phyloP scores from a whole-genome alignment of 2,888 invertebrate genomes.

The Spicauda simplicius region DNA sequence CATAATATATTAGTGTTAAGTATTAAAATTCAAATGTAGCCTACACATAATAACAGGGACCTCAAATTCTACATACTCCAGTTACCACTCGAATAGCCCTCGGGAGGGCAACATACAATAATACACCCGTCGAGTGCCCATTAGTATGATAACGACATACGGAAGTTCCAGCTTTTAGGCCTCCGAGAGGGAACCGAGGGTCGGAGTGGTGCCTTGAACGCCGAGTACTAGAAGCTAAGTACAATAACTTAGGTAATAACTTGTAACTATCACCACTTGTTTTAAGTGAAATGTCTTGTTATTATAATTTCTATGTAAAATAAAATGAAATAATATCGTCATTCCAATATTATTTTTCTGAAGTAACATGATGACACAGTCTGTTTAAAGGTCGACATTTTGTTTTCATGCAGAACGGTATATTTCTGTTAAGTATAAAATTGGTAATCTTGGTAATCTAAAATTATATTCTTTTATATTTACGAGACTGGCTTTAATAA shows the following conservation, averaged over 20 bases:
- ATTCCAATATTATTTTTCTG: too few relatives aligned
- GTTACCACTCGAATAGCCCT: background rate
- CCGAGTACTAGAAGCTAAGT: background rate
- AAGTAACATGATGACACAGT: too few relatives aligned
- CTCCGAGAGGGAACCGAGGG: background rate
- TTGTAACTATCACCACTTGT: too few relatives aligned
- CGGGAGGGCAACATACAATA: slow-evolving; percentile 5
- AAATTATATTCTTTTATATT: too few relatives aligned
- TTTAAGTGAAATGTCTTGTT: too few relatives aligned
- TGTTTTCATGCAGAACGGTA: too few relatives aligned
- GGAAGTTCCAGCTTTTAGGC: slow-evolving; percentile 1
- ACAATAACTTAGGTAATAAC: background rate
- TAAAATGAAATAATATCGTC: too few relatives aligned
- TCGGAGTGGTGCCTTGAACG: background rate
- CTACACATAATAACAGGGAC: background rate
- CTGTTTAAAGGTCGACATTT: too few relatives aligned
- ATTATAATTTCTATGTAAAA: too few relatives aligned
- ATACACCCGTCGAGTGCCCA: slow-evolving; percentile 52
- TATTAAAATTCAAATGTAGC: background rate
- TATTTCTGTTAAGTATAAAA: too few relatives aligned
- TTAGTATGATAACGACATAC: slow-evolving; percentile 62
- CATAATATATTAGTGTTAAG: background rate
- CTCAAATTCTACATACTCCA: background rate
- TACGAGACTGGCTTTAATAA: too few relatives aligned
- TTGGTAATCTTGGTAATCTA: too few relatives aligned